A percentile compares a stretch with the other conserved stretches of the same genome.
Evolutionary conservation across 64 coral and sea anemone genomes (phyloP).

Genomic region (Montipora efflorescens): DNA sequence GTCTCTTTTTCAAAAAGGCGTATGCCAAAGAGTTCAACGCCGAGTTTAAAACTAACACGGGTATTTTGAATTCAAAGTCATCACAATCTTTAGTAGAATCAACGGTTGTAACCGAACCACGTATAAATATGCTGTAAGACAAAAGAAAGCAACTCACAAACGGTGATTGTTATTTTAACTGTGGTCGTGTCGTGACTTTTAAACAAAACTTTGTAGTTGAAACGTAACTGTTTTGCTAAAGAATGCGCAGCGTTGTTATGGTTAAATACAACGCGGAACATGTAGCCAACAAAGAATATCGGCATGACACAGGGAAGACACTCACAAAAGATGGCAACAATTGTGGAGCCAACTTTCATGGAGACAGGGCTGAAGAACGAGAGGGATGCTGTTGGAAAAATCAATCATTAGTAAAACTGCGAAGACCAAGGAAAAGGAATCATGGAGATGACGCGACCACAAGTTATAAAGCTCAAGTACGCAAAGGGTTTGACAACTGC

Average conservation of each 20-base stretch:
- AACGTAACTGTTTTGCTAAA: not conserved
- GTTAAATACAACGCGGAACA: not conserved
- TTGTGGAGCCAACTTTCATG: not conserved
- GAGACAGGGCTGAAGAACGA: not conserved
- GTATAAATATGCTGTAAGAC: not conserved
- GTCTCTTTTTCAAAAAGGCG: not conserved
- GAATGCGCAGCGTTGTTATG: not conserved
- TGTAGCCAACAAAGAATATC: not conserved
- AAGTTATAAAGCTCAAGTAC: not conserved
- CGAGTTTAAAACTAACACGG: slow-evolving; percentile 18
- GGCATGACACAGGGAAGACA: not conserved
- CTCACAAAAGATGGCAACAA: not conserved
- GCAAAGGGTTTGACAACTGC: not conserved
- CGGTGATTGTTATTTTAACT: not conserved
- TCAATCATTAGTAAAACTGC: not conserved
- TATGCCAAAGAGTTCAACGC: not conserved
- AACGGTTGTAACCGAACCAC: not conserved
- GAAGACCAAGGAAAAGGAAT: not conserved
- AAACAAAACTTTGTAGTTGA: not conserved
- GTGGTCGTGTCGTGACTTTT: not conserved
- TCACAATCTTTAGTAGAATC: not conserved
- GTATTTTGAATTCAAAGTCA: not conserved
- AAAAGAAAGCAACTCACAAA: not conserved
- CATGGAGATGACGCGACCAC: not conserved
- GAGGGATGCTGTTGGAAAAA: not conserved